phyloP scores from a whole-genome alignment of 1,140 invertebrate genomes.

The Ylistrum balloti region DNA sequence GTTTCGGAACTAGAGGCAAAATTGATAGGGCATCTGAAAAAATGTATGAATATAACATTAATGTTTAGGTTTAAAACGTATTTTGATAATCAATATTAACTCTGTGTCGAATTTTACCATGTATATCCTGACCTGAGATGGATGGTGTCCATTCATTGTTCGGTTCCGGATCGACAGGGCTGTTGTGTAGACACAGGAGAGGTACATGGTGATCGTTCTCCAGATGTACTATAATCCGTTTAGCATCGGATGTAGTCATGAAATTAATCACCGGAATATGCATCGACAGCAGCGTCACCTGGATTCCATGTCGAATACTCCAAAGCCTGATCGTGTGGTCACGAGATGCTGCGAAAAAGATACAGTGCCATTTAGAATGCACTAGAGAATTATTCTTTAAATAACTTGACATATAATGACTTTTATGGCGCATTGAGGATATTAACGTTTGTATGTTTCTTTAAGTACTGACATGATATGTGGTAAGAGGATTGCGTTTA shows the following conservation, averaged over 20 bases:
- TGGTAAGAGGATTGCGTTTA: too few species aligned
- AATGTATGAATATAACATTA: neutral
- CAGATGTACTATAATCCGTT: conserved; percentile 48
- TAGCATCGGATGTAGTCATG: conserved; percentile 45
- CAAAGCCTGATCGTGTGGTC: conserved; percentile 50
- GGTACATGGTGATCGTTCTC: conserved; percentile 54
- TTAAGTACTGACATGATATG: too few species aligned
- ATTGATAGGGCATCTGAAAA: neutral
- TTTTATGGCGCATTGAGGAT: too few species aligned
- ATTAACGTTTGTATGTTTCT: too few species aligned
- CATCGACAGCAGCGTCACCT: conserved; percentile 53
- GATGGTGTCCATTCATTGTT: conserved; percentile 18
- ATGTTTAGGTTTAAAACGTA: too few species aligned
- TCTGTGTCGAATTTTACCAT: too few species aligned
- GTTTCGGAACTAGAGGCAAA: neutral
- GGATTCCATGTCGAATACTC: conserved; percentile 48
- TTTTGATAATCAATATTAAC: too few species aligned
- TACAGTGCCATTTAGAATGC: too few species aligned
- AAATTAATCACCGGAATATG: conserved; percentile 46
- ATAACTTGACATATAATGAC: too few species aligned
- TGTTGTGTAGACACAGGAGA: conserved; percentile 57
- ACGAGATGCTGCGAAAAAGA: conserved; percentile 42
- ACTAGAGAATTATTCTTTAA: too few species aligned
- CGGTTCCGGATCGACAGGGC: conserved; percentile 38
- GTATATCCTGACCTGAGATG: neutral